Conservation (phyloP, 2,113 vertebrate species). For the Rhabdornis inornatus region DNA sequence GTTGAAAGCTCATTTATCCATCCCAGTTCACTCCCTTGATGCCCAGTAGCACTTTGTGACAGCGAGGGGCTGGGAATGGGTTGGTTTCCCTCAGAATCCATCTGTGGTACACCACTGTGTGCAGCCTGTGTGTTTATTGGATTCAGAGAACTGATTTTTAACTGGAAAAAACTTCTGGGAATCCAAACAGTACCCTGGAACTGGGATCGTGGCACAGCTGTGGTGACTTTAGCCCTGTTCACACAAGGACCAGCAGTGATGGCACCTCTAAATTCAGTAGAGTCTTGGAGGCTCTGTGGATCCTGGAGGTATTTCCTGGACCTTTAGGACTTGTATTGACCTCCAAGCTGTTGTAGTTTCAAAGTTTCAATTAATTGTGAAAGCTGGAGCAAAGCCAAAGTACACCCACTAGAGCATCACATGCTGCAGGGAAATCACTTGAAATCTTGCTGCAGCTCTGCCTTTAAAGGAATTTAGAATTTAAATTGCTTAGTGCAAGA, state of each 20-base stretch:
- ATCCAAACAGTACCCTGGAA: background rate
- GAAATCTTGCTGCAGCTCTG: background rate
- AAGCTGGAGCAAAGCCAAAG: background rate
- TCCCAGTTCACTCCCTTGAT: background rate
- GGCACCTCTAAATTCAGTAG: fast-evolving
- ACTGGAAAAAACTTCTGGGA: background rate
- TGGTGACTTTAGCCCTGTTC: background rate
- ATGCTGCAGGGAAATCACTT: background rate
- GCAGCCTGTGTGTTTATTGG: background rate
- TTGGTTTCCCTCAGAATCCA: background rate
- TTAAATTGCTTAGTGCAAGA: background rate
- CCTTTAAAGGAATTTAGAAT: background rate
- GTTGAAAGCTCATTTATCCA: constrained; percentile 47
- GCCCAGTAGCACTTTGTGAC: constrained; percentile 10
- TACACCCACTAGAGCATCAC: background rate
- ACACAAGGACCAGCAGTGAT: background rate
- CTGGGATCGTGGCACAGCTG: background rate
- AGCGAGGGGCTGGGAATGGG: background rate
- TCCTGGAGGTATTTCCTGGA: background rate
- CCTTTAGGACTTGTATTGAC: background rate
- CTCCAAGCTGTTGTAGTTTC: background rate
- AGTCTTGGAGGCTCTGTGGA: fast-evolving
- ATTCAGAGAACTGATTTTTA: background rate
- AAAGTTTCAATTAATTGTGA: background rate
- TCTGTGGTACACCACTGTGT: constrained; percentile 5